Conservation (phyloP, 2,113 vertebrate genomes). For the Chionomys nivalis region DNA sequence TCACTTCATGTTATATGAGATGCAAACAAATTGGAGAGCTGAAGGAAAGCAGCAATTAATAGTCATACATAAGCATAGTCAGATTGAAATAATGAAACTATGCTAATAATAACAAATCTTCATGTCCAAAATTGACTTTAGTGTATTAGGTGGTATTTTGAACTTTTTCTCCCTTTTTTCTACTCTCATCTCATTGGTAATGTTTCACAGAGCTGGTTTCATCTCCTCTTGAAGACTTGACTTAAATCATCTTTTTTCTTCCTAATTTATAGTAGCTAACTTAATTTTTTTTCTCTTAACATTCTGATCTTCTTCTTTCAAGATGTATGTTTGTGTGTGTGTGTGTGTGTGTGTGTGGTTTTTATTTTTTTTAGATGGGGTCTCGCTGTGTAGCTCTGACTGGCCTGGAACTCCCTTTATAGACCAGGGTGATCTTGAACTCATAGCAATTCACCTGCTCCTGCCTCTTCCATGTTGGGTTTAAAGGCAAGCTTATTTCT, state of each 20-base stretch:
- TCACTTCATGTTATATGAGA: background rate
- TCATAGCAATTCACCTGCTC: no score
- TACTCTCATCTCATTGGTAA: background rate
- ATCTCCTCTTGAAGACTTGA: background rate
- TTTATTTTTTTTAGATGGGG: no score
- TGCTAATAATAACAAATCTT: background rate
- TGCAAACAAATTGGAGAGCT: background rate
- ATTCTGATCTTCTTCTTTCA: no score
- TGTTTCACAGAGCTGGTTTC: background rate
- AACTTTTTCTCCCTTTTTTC: background rate
- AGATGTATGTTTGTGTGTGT: no score
- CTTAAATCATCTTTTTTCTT: background rate
- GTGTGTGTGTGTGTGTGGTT: no score
- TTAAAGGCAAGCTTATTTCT: no score
- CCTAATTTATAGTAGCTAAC: background rate
- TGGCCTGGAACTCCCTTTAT: no score
- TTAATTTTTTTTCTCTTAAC: background rate
- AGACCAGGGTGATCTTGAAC: no score
- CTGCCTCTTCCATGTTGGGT: no score
- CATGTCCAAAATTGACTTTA: background rate
- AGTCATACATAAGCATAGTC: background rate
- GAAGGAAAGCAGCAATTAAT: background rate
- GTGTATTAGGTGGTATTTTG: background rate
- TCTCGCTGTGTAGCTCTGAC: no score
- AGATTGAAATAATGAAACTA: constrained; percentile 26